Base-by-base conservation (phyloP, 2,113 vertebrate species). In the Pseudopipra pipra region DNA sequence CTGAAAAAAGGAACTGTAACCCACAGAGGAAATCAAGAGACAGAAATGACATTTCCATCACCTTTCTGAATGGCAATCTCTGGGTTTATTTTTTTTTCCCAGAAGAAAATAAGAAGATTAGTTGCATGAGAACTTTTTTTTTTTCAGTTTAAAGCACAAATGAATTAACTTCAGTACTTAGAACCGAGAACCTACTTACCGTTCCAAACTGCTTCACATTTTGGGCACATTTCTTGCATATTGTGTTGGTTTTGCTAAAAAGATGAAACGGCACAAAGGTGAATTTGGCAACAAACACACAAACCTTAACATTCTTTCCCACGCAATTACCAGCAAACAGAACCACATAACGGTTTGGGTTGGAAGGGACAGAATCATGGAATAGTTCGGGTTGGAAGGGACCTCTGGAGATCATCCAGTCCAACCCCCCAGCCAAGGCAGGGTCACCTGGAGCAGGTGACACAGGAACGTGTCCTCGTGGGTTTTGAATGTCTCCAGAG, bases 151-250 rank as follows among this genome's bases (percentile, higher is more conserved):
- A 76, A 35, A 28, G 37, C 0, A 1, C 2, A 24, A 75, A 18
- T 0, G 7, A 71, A 37, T 31, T 33, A 41, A 58, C 37, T 39
- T 35, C 17, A 20, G 3, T 3, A 15, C 24, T 55, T 5, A 70
- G 41, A 62, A n/a, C 12, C 4, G 6, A 24, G 23, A 63, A 11
- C 24, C 35, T 90, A 98, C 99, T 99, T 95, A 99, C 99, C 19
- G 99, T 99, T 96, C 99, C 99, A 80, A 99, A 99, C 71, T 99
- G 99, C 97, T 99, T 99, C 95, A 99, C 99, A 59, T 99, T 99
- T 95, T 99, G 99, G 89, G 99, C 99, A 89, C 99, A 99, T 82
- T 99, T 99, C 98, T 99, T 99, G 98, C 99, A 99, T 98, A 99
- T 99, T 67, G 99, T 99, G 77, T 99, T 99, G 39, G 99, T 99